Evolutionary conservation across 2,113 vertebrate genomes (phyloP).

Genomic region (Mirounga angustirostris): DNA sequence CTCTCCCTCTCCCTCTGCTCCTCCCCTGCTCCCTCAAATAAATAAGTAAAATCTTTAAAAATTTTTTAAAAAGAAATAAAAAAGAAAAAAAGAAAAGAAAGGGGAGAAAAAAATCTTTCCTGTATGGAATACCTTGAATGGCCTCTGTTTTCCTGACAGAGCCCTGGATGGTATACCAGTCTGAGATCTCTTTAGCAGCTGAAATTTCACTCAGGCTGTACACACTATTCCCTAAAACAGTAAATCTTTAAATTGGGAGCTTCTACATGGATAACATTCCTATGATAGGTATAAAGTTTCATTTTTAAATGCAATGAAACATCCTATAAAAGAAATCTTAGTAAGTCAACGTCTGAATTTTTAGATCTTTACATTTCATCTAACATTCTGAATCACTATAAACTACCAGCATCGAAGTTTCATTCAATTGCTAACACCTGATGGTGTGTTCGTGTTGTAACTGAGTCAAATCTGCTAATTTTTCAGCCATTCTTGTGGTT

Average conservation of each 20-base stretch:
- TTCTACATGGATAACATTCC: neutral
- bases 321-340: neutral
- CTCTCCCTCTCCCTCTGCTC: neutral
- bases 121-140: neutral
- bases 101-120: neutral
- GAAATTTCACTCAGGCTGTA: constrained; percentile 16
- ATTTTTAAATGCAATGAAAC: constrained; percentile 41
- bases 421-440: neutral
- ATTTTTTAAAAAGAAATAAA: neutral
- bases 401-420: neutral
- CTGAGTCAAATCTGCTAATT: constrained; percentile 1
- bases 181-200: neutral
- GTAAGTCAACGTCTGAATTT: neutral
- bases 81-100: neutral
- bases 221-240: neutral
- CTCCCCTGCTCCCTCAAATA: neutral
- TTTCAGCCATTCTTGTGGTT: constrained; percentile 51
- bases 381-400: neutral
- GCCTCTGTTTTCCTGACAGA: neutral
- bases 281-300: neutral
- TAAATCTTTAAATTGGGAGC: constrained; percentile 38
- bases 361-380: neutral
- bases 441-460: neutral
- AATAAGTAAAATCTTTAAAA: neutral
- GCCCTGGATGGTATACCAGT: neutral